Conservation (phyloP, 2,797 vertebrate genomes). For the Huso huso region DNA sequence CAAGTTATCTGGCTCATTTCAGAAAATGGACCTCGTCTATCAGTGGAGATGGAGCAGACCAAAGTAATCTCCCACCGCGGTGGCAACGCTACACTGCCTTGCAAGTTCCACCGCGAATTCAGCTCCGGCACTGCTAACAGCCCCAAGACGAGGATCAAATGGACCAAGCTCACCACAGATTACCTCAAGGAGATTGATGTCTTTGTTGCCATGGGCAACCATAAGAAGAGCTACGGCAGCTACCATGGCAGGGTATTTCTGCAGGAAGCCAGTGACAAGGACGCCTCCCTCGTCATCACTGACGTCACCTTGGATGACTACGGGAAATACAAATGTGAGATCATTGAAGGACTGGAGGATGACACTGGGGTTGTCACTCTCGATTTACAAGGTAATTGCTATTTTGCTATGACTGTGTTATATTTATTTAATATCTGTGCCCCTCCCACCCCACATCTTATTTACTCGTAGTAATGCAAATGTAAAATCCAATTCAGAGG, state of each 20-base stretch:
- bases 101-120: slow-evolving; percentile 73
- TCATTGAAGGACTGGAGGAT: slow-evolving; percentile 77
- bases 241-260: slow-evolving; percentile 68
- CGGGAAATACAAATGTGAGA: slow-evolving; percentile 82
- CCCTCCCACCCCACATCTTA: too few species aligned
- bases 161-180: slow-evolving; percentile 80
- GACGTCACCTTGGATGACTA: slow-evolving; percentile 66
- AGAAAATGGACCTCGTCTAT: slow-evolving; percentile 78
- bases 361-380: slow-evolving; percentile 56
- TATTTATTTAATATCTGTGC: too few species aligned
- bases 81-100: slow-evolving; percentile 73
- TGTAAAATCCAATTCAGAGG: too few species aligned
- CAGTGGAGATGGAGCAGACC: slow-evolving; percentile 71
- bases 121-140: slow-evolving; percentile 42
- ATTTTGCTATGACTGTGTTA: too few species aligned
- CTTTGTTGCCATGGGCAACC: slow-evolving; percentile 76
- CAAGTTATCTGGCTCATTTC: slow-evolving; percentile 25
- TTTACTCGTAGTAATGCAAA: too few species aligned
- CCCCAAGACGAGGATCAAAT: slow-evolving; percentile 74
- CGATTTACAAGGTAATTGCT: slow-evolving; percentile 58
- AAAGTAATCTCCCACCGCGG: slow-evolving; percentile 62
- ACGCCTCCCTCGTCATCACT: slow-evolving; percentile 74
- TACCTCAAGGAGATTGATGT: slow-evolving; percentile 76
- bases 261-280: slow-evolving; percentile 50
- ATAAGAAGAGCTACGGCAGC: slow-evolving; percentile 66